Evolutionary conservation across 2,113 vertebrate species (phyloP), one percentile per base, ranked within the genome.

Genomic region (Numenius arquata): DNA sequence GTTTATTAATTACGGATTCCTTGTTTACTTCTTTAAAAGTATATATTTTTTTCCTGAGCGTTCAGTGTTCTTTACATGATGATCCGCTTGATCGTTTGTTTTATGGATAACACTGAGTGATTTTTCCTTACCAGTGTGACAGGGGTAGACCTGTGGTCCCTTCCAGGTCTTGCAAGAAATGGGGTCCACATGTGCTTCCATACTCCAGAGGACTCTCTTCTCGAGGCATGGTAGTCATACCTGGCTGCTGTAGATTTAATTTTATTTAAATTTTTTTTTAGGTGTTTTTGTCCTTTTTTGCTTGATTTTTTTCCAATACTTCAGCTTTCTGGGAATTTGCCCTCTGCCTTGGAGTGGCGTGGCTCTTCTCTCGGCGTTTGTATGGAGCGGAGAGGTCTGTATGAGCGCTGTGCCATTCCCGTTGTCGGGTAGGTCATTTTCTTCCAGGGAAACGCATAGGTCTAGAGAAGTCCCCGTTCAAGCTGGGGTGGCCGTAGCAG

Each of bases 221-320:
- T 6, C 0, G 1, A 1, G 3, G 9, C 2, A 2, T 67, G 34
- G 14, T 62, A 82, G 34, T 91, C 27, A 40, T 52, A 40, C 4
- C 1, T 77, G 72, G 11, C 40, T 92, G 36, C 48, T 1, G 2
- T 15, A 76, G 89, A 50, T 12, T 20, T 67, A 15, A 38, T 75
- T 71, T 38, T 41, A 3, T 70, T 62, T 50, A 0, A 20, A 48
- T 29, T 30, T 17, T 73, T 40, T 14, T 34, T 13, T 26, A 23
- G 6, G 7, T 59, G 43, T 2, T 74, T 72, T 53, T 55, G 45
- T 56, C 83, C 32, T 67, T 50, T 70, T 50, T 70, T 70, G 34
- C 45, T 27, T 36, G 34, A 27, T 27, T 36, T 71, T 67, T 29
- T 29, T 7, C 15, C 2, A 6, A 45, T 50, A 70, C 23, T 50